Conservation (phyloP, 2,797 vertebrate species). For the Premnoplex brunnescens region DNA sequence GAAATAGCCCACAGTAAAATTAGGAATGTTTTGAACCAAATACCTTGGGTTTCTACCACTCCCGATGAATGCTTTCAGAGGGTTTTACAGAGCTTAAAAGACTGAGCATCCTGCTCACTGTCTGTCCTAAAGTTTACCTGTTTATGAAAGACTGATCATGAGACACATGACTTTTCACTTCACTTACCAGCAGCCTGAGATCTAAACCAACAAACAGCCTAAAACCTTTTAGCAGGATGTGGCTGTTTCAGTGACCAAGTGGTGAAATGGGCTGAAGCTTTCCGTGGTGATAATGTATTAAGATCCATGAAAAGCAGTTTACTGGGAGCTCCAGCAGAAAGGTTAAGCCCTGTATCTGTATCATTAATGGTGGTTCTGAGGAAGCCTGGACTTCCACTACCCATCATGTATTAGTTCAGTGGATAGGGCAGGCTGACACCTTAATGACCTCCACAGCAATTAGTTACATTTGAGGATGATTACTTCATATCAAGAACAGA, state of each 20-base stretch:
- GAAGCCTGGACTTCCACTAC: neutral
- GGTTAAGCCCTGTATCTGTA: neutral
- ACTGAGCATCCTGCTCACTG: neutral
- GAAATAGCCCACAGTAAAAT: neutral
- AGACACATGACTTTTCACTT: slow-evolving; percentile 38
- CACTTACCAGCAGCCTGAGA: neutral
- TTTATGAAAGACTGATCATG: neutral
- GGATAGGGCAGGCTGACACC: neutral
- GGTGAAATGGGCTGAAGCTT: neutral
- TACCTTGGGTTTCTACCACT: neutral
- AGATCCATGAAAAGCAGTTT: neutral
- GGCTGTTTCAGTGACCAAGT: neutral
- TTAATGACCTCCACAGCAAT: neutral
- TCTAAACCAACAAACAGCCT: slow-evolving; percentile 11
- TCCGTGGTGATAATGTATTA: neutral
- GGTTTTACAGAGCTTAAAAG: neutral
- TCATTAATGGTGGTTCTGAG: neutral
- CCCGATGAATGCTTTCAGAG: neutral
- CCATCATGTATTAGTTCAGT: neutral
- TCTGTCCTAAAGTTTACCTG: neutral
- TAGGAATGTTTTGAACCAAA: neutral
- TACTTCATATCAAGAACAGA: neutral
- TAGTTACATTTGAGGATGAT: neutral
- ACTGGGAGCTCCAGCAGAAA: neutral
- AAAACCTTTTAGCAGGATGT: slow-evolving; percentile 44